Base-by-base conservation (phyloP, 2,888 invertebrate genomes). In the Saturnia pavonia region DNA sequence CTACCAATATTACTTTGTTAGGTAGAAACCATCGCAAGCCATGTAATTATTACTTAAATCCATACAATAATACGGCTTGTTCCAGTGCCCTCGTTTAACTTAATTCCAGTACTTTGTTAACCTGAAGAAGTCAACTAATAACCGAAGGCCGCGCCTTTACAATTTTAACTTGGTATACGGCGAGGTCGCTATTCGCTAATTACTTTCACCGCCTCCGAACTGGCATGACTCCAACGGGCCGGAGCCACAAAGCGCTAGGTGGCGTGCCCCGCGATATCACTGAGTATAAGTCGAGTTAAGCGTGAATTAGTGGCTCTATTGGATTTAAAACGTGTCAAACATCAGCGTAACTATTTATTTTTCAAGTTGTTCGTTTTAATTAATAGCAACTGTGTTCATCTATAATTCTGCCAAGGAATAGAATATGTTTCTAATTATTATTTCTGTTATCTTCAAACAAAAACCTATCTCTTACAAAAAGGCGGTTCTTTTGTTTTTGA, bases 231-330 rank as follows among this genome's bases (percentile, higher is more conserved):
- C 88, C 88, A 88, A 73, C 74, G 77, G 75, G 80, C 77, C 78
- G 77, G 75, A 60, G 78, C 79, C 78, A 85, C 86, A 84, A 87
- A 85, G 85, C 86, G 85, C 80, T 76, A 77, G 77, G 77, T 77
- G 80, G 81, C 81, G 77, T 81, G 81, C 81, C 81, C 69, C 81
- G 82, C 83, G 84, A 82, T 87, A 88, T 83, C 72, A 69, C 69
- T 45, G 42, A 43, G 48, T 68, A 70, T 67, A 68, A 68, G 68
- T 71, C 71, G 45, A 57, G 67, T 45, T 70, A 69, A 67, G 69
- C 69, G 69, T 70, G 69, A 72, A 72, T 72, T 72, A 72, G 68
- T 72, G 69, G 69, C 69, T 72, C 69, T 63, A 70, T 67, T 70
- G 57, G 69, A 67, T 69, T 69, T 72, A 67, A 69, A 71, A 71